Conservation (phyloP, 2,888 invertebrate species). For the Sturmia bella region DNA sequence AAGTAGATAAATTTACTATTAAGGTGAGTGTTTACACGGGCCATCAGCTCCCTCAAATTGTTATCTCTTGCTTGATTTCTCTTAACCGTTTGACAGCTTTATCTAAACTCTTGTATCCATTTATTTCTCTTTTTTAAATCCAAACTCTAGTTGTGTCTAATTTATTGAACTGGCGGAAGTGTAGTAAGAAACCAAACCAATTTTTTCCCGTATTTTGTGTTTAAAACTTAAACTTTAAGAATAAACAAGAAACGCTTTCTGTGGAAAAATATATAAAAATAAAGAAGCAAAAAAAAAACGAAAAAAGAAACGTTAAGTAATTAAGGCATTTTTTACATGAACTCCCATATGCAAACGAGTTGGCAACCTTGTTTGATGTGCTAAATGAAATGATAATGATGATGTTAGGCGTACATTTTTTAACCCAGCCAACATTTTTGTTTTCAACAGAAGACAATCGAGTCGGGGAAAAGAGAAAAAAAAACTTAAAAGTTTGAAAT, state of each 20-base stretch:
- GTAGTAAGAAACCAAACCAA: constrained; percentile 64
- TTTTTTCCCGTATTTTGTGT: constrained; percentile 58
- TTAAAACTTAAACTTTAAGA: constrained; percentile 61
- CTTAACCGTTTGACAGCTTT: too few relatives aligned
- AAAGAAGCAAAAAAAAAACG: constrained; percentile 24
- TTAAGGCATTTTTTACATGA: constrained; percentile 65
- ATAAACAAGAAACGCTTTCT: constrained; percentile 49
- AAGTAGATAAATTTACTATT: constrained; percentile 80
- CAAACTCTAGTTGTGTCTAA: constrained; percentile 46
- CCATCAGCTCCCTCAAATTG: too few relatives aligned
- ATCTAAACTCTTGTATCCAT: too few relatives aligned
- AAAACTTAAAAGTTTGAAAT: neutral
- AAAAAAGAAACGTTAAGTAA: constrained; percentile 51
- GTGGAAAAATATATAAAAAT: constrained; percentile 47
- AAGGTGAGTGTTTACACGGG: constrained; percentile 68
- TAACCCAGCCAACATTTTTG: constrained; percentile 64
- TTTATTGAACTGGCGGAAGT: constrained; percentile 44
- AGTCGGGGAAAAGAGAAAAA: constrained; percentile 49
- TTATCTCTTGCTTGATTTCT: too few relatives aligned
- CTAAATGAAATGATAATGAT: constrained; percentile 36
- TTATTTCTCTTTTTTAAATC: neutral
- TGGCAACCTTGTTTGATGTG: constrained; percentile 57
- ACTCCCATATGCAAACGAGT: constrained; percentile 50
- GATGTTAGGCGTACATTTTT: constrained; percentile 41
- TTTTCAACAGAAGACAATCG: constrained; percentile 64